Base-by-base conservation (phyloP, 2,113 vertebrate species). In the Desmodus rotundus region DNA sequence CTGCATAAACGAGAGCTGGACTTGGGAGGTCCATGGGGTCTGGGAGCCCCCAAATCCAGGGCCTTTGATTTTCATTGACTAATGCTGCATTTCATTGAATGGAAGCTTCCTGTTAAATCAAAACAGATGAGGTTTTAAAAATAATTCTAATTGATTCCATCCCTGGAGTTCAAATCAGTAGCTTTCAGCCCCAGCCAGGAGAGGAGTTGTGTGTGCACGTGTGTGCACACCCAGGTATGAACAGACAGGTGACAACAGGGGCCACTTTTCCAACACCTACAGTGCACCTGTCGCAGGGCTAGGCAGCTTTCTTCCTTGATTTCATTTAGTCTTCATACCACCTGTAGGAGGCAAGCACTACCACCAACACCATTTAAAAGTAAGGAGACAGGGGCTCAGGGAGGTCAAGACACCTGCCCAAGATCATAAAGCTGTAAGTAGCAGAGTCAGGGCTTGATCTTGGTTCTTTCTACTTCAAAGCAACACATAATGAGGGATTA, bases 101-200 rank as follows among this genome's bases (percentile, higher is more conserved):
- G 98, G 98, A 98, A 98, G 98, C 98, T 97, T 98, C 97, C 97
- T 98, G 96, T 98, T 99, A 98, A 99, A 98, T 95, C 94, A 97
- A 98, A 99, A 98, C 98, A 99, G 98, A 98, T 98, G 98, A 98
- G 97, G 98, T 89, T 98, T 98, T 97, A 98, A 98, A 98, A 98
- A 98, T 98, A 98, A 98, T 98, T 98, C 97, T 99, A 99, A 98
- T 98, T 98, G 98, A 98, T 99, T 98, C 98, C 98, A 99, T 98
- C 96, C 98, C 96, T 96, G 93, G 96, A 98, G 97, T 98, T 98
- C 98, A 97, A 95, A 98, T 98, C 93, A 38, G 97, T 97, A 98
- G 93, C 98, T 98, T 97, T 89, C 0, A 54, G 98, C 98, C 97
- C 97, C 93, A 96, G 97, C 93, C 22, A 54, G 83, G 96, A 98